A percentile compares a stretch with the other conserved stretches of the same genome.
Conservation (phyloP, 2,888 invertebrate genomes). For the Brassicogethes aeneus region DNA sequence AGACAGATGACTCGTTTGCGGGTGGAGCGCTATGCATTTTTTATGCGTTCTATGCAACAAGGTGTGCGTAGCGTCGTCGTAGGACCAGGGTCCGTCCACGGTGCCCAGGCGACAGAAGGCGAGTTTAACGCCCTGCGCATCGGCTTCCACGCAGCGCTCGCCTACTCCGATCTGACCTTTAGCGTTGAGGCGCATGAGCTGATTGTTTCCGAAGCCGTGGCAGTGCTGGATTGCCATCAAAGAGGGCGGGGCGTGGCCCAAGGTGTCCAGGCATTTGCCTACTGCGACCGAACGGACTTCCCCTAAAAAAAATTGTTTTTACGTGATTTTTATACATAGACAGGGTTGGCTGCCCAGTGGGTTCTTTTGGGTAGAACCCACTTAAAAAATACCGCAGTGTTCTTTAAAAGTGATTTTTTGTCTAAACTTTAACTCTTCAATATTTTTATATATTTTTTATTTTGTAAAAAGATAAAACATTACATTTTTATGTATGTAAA, state of each 20-base stretch:
- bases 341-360: too few relatives aligned
- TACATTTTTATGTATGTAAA: too few relatives aligned
- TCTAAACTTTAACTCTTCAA: too few relatives aligned
- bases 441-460: too few relatives aligned
- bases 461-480: too few relatives aligned
- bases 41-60: constrained; percentile 68
- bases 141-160: constrained; percentile 90
- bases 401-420: too few relatives aligned
- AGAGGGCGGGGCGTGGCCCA: constrained; percentile 87
- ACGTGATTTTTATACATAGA: not conserved
- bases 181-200: constrained; percentile 84
- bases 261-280: constrained; percentile 80
- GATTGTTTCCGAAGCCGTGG: constrained; percentile 92
- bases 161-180: constrained; percentile 90
- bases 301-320: constrained; percentile 3
- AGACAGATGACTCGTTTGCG: constrained; percentile 66
- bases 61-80: constrained; percentile 66
- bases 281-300: constrained; percentile 62
- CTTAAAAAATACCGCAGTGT: too few relatives aligned
- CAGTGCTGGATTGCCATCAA: constrained; percentile 86
- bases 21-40: constrained; percentile 78
- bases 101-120: constrained; percentile 87
- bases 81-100: constrained; percentile 93
- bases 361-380: too few relatives aligned
- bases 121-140: constrained; percentile 76